These are phyloP conservation scores for Alethe castanea DNA, from an alignment of 2,113 vertebrate genomes.

Conservation along the genomic window DNA sequence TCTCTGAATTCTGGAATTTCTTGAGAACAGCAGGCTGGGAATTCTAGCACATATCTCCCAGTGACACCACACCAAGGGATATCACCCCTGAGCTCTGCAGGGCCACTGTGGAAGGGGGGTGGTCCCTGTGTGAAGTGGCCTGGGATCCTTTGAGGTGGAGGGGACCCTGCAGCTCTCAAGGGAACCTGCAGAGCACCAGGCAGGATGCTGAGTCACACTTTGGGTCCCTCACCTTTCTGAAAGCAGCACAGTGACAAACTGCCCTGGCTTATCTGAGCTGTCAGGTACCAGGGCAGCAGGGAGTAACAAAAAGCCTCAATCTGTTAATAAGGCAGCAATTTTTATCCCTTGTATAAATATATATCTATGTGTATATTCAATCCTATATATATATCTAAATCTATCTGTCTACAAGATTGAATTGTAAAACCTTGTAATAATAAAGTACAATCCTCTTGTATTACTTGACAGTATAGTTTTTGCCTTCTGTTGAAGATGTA, in stretches of 20 bases:
- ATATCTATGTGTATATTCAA: not conserved
- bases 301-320: not conserved
- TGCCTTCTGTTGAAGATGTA: not conserved
- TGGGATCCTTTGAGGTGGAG: not conserved
- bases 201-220: not conserved
- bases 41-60: not conserved
- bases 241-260: not conserved
- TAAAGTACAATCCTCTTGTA: not conserved
- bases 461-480: not conserved
- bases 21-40: not conserved
- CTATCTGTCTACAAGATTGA: not conserved
- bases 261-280: not conserved
- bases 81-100: not conserved
- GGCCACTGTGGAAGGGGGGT: not conserved
- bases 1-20: not conserved
- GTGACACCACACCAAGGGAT: too few species aligned
- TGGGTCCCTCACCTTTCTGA: not conserved
- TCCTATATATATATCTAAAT: not conserved
- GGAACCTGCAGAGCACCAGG: not conserved
- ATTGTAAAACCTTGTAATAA: not conserved
- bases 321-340: not conserved
- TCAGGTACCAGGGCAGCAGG: not conserved
- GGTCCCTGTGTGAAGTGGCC: not conserved
- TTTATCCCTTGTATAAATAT: not conserved
- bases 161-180: not conserved